Percentiles rank a stretch among this genome's conserved stretches.
These are phyloP conservation scores for Catocala fraxini DNA, from an alignment of 2,888 invertebrate genomes.

Conservation along the genomic window DNA sequence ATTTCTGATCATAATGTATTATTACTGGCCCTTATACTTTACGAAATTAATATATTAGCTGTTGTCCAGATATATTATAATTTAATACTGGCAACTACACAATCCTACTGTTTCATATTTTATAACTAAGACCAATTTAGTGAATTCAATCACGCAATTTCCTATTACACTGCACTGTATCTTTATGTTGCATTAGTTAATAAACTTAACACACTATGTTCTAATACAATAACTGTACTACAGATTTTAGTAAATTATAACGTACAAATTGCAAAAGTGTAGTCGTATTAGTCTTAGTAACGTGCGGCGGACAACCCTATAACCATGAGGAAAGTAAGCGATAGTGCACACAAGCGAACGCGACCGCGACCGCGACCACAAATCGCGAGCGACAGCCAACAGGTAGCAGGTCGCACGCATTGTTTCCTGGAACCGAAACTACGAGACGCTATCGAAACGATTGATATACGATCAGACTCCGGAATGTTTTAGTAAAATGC, in stretches of 20 bases:
- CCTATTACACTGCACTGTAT: too few relatives aligned
- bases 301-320: constrained; percentile 46
- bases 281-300: neutral
- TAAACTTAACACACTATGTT: too few relatives aligned
- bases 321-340: constrained; percentile 55
- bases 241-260: neutral
- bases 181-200: too few relatives aligned
- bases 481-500: constrained; percentile 82
- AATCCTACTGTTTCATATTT: too few relatives aligned
- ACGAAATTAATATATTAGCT: too few relatives aligned
- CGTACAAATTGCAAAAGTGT: neutral
- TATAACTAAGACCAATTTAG: too few relatives aligned
- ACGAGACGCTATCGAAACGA: constrained; percentile 79
- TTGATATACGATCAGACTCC: constrained; percentile 83
- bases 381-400: constrained; percentile 73
- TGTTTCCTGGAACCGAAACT: constrained; percentile 81
- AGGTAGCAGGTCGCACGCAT: constrained; percentile 82
- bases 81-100: too few relatives aligned
- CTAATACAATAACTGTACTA: neutral
- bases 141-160: too few relatives aligned
- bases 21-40: too few relatives aligned
- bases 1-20: too few relatives aligned
- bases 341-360: constrained; percentile 60
- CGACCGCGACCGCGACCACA: constrained; percentile 65
- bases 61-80: too few relatives aligned